These are phyloP conservation scores for Cheumatopsyche charites DNA, from an alignment of 1,140 invertebrate species.

Conservation along the genomic window DNA sequence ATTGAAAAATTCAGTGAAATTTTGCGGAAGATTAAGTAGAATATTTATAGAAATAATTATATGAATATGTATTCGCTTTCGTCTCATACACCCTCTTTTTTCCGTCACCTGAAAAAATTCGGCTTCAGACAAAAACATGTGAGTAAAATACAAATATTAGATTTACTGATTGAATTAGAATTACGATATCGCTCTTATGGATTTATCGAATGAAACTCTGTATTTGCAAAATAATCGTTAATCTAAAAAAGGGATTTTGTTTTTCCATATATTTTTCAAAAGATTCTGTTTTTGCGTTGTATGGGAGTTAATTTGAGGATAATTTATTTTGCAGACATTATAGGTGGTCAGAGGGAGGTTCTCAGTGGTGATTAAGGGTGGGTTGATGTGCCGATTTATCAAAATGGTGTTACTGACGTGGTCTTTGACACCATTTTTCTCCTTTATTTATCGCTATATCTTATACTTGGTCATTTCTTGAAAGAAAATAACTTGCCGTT, in stretches of 20 bases:
- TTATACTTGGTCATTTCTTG: conserved; percentile 3
- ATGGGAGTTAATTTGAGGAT: no score
- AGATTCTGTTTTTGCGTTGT: no score
- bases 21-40: no score
- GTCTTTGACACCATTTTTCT: conserved; percentile 9
- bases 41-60: background rate
- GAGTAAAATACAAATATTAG: no score
- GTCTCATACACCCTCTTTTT: background rate
- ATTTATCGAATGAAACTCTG: no score
- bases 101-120: background rate
- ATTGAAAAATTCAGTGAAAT: no score
- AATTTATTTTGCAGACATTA: no score
- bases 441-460: conserved; percentile 16
- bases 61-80: conserved; percentile 20
- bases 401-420: conserved; percentile 15
- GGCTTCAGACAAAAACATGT: conserved; percentile 34
- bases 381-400: conserved; percentile 21
- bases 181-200: no score
- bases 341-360: background rate
- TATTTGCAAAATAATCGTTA: no score
- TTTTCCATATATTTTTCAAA: no score
- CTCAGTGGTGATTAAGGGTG: conserved; percentile 6
- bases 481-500: background rate
- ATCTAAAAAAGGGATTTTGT: no score
- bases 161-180: no score